Evolutionary conservation across 2,797 vertebrate species (phyloP).

Genomic region (Arctocebus calabarensis): DNA sequence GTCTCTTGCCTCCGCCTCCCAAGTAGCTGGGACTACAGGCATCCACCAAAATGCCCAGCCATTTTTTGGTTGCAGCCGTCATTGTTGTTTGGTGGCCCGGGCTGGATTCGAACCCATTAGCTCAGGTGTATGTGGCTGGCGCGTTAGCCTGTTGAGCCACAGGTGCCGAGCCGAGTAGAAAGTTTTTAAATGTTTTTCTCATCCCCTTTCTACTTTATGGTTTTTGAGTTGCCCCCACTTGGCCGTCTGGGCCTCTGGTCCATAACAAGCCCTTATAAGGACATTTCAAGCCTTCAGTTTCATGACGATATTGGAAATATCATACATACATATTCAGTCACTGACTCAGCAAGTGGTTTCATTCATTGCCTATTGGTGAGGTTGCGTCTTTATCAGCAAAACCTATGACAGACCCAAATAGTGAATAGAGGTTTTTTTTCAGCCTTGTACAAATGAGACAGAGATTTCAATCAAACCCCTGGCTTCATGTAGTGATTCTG

Average conservation of each 20-base stretch:
- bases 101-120: too few species aligned
- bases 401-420: neutral
- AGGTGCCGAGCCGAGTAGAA: neutral
- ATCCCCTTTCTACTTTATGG: conserved; percentile 60
- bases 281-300: conserved; percentile 47
- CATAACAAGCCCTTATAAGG: neutral
- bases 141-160: too few species aligned
- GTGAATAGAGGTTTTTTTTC: conserved; percentile 3
- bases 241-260: neutral
- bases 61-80: too few species aligned
- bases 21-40: too few species aligned
- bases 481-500: neutral
- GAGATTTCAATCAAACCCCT: neutral
- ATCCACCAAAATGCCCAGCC: too few species aligned
- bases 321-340: neutral
- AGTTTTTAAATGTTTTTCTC: neutral
- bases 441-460: conserved; percentile 58
- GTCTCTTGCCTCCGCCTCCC: too few species aligned
- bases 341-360: conserved; percentile 17
- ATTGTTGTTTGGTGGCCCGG: too few species aligned
- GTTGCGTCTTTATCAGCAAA: conserved; percentile 52
- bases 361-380: conserved; percentile 37
- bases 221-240: conserved; percentile 51
- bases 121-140: too few species aligned
- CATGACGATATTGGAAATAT: conserved; percentile 21